Evolutionary conservation across 2,888 invertebrate genomes (phyloP).

Genomic region (Hoplodrina blanda): DNA sequence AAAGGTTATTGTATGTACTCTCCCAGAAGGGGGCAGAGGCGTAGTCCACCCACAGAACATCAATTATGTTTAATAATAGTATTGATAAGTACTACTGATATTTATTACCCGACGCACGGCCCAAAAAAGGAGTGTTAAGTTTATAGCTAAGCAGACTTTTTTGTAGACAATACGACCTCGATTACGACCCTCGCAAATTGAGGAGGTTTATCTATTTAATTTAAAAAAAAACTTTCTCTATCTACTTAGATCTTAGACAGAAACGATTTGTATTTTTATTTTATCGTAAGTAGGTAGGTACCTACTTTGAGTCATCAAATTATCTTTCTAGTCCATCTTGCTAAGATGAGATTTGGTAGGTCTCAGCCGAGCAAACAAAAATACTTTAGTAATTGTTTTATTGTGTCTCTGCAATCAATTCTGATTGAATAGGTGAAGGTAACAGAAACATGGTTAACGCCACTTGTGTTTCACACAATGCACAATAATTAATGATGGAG

Average conservation of each 20-base stretch:
- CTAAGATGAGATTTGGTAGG: too few relatives aligned
- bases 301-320: conserved; percentile 23
- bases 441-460: conserved; percentile 9
- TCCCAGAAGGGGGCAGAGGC: background rate
- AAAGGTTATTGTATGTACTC: background rate
- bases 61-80: background rate
- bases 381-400: background rate
- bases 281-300: conserved; percentile 9
- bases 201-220: conserved; percentile 23
- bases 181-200: background rate
- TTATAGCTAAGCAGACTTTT: background rate
- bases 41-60: background rate
- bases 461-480: conserved; percentile 6
- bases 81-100: background rate
- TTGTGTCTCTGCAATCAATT: conserved; percentile 24
- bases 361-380: conserved; percentile 1
- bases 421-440: conserved; percentile 32
- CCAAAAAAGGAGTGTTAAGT: too few relatives aligned
- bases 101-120: background rate
- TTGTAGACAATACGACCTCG: background rate
- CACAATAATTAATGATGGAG: conserved; percentile 4
- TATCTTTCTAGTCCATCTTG: conserved; percentile 23
- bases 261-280: conserved; percentile 29
- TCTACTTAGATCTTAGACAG: background rate
- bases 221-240: conserved; percentile 17